Evolutionary conservation across 53 echinoderm and acorn worm genomes (phyloP).

Genomic region (Hippasteria phrygiana): DNA sequence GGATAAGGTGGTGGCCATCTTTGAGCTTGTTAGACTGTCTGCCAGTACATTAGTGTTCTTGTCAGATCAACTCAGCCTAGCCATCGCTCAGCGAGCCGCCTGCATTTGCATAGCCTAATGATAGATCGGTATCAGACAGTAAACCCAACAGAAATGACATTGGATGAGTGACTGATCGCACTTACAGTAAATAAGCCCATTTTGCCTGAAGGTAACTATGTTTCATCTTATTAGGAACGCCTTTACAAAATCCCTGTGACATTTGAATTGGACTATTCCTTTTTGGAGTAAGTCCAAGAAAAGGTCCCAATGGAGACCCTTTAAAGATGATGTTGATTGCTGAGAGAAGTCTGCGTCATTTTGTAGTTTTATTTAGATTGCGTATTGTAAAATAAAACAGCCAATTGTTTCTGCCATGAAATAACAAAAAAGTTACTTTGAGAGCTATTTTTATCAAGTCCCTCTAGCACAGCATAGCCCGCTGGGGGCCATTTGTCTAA

Average conservation of each 20-base stretch:
- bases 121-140: background rate
- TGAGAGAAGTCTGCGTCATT: too few relatives aligned
- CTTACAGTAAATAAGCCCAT: background rate
- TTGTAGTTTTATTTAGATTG: too few relatives aligned
- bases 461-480: too few relatives aligned
- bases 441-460: too few relatives aligned
- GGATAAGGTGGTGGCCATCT: background rate
- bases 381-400: too few relatives aligned
- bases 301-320: too few relatives aligned
- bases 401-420: too few relatives aligned
- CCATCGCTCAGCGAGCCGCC: background rate
- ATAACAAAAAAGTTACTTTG: too few relatives aligned
- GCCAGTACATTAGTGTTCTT: conserved; percentile 35
- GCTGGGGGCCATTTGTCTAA: too few relatives aligned
- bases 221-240: background rate
- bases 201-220: background rate
- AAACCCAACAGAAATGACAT: background rate
- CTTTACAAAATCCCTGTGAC: background rate
- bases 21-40: conserved; percentile 53
- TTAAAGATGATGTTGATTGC: too few relatives aligned
- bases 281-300: too few relatives aligned
- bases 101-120: conserved; percentile 26
- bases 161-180: background rate
- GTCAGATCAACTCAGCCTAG: background rate
- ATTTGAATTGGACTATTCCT: background rate